Evolutionary conservation across 1,140 invertebrate genomes (phyloP).

Genomic region (Drosophila varians): DNA sequence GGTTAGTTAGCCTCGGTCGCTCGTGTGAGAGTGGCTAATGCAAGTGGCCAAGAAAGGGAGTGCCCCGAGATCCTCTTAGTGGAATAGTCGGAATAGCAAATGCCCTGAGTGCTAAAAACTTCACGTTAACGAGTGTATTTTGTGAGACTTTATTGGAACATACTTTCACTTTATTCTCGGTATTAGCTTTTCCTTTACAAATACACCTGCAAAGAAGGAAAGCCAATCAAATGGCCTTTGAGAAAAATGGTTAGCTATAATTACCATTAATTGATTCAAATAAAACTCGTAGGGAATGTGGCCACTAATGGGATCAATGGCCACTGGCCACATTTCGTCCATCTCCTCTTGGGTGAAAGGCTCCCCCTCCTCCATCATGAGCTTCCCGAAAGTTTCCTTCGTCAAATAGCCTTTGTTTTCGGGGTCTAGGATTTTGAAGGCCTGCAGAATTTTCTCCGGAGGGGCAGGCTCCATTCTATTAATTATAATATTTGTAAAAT

Average conservation of each 20-base stretch:
- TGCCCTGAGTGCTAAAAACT: conserved; percentile 12
- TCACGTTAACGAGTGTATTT: not conserved
- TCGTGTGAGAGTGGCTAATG: conserved; percentile 49
- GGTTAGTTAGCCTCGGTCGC: conserved; percentile 57
- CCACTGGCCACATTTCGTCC: conserved; percentile 94
- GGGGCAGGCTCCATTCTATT: conserved; percentile 87
- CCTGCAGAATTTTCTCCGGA: conserved; percentile 91
- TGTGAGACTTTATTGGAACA: conserved; percentile 8
- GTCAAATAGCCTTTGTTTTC: conserved; percentile 90
- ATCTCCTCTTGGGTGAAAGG: conserved; percentile 94
- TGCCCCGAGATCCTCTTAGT: conserved; percentile 1
- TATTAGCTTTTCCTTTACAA: conserved; percentile 16
- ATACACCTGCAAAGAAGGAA: conserved; percentile 51
- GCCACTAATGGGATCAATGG: conserved; percentile 91
- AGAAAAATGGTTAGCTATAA: not conserved
- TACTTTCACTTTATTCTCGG: conserved; percentile 4
- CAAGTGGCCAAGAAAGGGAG: conserved; percentile 46
- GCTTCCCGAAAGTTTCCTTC: conserved; percentile 87
- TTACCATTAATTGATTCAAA: conserved; percentile 89
- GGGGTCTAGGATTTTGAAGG: conserved; percentile 92
- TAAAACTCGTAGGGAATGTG: conserved; percentile 92
- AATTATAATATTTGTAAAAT: not conserved
- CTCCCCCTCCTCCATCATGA: conserved; percentile 93
- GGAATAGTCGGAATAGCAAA: conserved; percentile 28
- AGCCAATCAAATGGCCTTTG: not conserved